phyloP scores from a whole-genome alignment of 2,888 invertebrate genomes.

The Alentia gelatinosa region DNA sequence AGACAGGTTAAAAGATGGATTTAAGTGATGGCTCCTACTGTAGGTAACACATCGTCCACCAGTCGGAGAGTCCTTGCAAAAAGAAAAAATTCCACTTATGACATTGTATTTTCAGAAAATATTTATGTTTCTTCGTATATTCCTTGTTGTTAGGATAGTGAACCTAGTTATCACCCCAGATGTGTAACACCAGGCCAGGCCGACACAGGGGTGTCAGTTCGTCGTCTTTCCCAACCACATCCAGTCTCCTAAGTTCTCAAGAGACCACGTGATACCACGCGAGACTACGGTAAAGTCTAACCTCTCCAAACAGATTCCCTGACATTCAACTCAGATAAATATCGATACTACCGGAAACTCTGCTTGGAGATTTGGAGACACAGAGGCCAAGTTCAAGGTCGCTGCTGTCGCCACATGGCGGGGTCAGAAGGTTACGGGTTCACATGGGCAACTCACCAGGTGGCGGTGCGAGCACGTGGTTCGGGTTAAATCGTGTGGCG shows the following conservation, averaged over 20 bases:
- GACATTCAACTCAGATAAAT: not conserved
- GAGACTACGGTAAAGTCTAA: too few species aligned
- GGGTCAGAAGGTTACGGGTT: not conserved
- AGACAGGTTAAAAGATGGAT: too few species aligned
- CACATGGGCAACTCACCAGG: not conserved
- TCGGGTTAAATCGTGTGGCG: not conserved
- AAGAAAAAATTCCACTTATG: not conserved
- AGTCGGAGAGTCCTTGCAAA: not conserved
- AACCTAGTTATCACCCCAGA: not conserved
- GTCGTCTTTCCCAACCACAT: not conserved
- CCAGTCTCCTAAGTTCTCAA: not conserved
- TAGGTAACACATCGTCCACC: not conserved
- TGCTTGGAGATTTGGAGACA: not conserved
- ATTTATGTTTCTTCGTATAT: not conserved
- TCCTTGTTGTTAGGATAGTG: not conserved
- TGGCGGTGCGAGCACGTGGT: not conserved
- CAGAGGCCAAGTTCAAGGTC: not conserved
- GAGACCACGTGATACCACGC: not conserved
- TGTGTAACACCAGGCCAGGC: not conserved
- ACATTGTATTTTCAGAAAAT: not conserved
- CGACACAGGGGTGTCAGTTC: not conserved
- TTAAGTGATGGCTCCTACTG: too few species aligned
- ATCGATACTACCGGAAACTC: not conserved
- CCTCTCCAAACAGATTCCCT: not conserved
- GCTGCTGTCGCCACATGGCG: not conserved